phyloP scores from a whole-genome alignment of 2,888 invertebrate species.

The Rhagonycha fulva region DNA sequence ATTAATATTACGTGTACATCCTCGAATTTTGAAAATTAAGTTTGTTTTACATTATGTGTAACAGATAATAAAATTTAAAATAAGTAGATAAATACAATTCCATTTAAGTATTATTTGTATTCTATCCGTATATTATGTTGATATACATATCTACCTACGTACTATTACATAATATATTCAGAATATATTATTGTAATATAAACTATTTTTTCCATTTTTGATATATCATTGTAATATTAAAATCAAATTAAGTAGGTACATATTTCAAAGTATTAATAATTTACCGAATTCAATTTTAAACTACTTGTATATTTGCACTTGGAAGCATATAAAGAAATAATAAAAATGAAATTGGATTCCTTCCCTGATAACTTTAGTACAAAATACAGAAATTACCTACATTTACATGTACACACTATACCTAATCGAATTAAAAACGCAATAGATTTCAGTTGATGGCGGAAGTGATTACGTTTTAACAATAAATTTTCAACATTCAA shows the following conservation, averaged over 20 bases:
- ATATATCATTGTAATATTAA: too few relatives aligned
- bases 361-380: background rate
- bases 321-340: background rate
- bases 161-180: background rate
- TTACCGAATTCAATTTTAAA: background rate
- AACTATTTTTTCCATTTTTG: background rate
- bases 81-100: background rate
- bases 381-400: background rate
- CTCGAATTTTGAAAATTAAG: background rate
- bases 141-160: background rate
- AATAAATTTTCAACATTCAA: slow-evolving; percentile 10
- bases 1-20: background rate
- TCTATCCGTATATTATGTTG: background rate
- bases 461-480: slow-evolving; percentile 7
- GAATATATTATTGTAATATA: background rate
- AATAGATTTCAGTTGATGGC: slow-evolving; percentile 5
- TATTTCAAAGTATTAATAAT: too few relatives aligned
- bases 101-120: background rate
- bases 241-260: too few relatives aligned
- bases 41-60: background rate
- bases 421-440: slow-evolving; percentile 4
- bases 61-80: background rate
- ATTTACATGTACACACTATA: background rate
- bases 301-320: background rate
- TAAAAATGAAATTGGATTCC: background rate